Evolutionary conservation across 2,888 invertebrate species (phyloP).

Genomic region (Drosophila peninsularis): DNA sequence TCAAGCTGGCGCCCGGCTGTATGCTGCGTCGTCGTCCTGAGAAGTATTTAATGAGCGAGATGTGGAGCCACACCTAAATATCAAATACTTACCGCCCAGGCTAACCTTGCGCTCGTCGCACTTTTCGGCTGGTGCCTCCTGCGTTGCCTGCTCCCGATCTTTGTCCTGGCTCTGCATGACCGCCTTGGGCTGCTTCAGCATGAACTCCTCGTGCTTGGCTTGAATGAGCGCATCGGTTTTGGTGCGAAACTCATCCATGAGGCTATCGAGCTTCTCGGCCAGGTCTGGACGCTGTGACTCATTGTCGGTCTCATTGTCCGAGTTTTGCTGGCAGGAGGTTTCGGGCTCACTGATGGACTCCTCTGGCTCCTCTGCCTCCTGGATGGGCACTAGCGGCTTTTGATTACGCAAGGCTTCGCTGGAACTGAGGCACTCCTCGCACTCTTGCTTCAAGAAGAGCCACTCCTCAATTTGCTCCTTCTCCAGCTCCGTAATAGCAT

Average conservation of each 20-base stretch:
- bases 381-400: constrained; percentile 83
- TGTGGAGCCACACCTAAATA: no score
- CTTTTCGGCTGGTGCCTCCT: constrained; percentile 49
- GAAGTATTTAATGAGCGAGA: neutral
- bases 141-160: constrained; percentile 60
- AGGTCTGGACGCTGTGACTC: constrained; percentile 88
- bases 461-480: constrained; percentile 92
- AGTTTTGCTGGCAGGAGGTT: constrained; percentile 84
- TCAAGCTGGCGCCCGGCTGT: constrained; percentile 87
- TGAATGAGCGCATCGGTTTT: constrained; percentile 89
- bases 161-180: constrained; percentile 84
- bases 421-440: constrained; percentile 90
- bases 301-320: constrained; percentile 85
- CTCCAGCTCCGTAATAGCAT: constrained; percentile 89
- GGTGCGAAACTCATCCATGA: constrained; percentile 89
- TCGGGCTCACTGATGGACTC: constrained; percentile 88
- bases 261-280: constrained; percentile 89
- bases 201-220: constrained; percentile 87
- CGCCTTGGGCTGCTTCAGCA: constrained; percentile 85
- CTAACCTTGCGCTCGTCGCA: constrained; percentile 66
- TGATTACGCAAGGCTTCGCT: constrained; percentile 81
- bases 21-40: constrained; percentile 86
- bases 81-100: constrained; percentile 60
- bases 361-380: constrained; percentile 87
- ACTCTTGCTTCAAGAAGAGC: constrained; percentile 94